These are phyloP conservation scores for Rhyacichthys aspro DNA, from an alignment of 2,797 vertebrate species.

Conservation along the genomic window DNA sequence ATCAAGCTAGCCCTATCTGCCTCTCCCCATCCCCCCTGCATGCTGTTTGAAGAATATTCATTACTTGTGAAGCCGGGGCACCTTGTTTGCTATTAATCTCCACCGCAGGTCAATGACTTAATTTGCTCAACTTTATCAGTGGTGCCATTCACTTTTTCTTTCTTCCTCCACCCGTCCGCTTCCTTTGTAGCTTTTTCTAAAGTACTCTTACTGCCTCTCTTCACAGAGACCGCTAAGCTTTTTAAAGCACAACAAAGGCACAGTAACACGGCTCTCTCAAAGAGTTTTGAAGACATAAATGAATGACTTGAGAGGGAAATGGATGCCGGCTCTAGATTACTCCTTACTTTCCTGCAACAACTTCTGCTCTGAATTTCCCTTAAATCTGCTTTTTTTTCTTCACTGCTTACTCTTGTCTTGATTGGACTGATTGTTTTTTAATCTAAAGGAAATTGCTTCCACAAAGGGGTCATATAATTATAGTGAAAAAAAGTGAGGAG, in stretches of 20 bases:
- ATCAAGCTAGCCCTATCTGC: conserved; percentile 86
- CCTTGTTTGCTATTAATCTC: conserved; percentile 98
- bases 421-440: conserved; percentile 86
- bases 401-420: conserved; percentile 46
- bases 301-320: conserved; percentile 84
- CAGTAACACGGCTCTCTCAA: conserved; percentile 81
- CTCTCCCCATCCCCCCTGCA: conserved; percentile 17
- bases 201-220: conserved; percentile 79
- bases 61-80: conserved; percentile 93
- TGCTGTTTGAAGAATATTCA: conserved; percentile 91
- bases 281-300: conserved; percentile 85
- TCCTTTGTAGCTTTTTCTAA: conserved; percentile 86
- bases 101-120: conserved; percentile 94
- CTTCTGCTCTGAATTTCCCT: conserved; percentile 77
- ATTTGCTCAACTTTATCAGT: conserved; percentile 93
- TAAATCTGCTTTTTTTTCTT: conserved; percentile 54
- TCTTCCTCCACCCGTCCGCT: conserved; percentile 64
- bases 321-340: conserved; percentile 68
- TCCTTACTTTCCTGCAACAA: conserved; percentile 67
- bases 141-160: conserved; percentile 82
- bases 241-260: conserved; percentile 80
- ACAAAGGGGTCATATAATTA: conserved; percentile 74
- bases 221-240: conserved; percentile 78
- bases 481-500: conserved; percentile 56
- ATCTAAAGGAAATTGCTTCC: conserved; percentile 81